phyloP scores from a whole-genome alignment of 2,113 vertebrate species.

The Aythya baeri region DNA sequence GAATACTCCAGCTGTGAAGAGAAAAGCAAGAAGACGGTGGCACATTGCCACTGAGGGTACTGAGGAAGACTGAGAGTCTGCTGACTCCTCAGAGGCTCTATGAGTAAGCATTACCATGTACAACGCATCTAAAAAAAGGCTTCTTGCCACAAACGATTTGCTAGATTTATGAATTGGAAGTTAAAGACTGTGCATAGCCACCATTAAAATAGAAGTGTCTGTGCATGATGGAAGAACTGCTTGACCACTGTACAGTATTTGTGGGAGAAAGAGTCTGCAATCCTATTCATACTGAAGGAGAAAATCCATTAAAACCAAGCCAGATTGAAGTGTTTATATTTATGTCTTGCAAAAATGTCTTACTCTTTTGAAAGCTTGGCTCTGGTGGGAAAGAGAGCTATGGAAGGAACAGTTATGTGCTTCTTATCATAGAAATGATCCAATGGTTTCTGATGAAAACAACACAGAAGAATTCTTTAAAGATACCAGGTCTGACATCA shows the following conservation, averaged over 20 bases:
- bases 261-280: background rate
- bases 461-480: background rate
- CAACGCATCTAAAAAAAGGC: background rate
- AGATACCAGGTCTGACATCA: background rate
- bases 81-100: background rate
- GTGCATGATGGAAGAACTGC: background rate
- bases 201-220: background rate
- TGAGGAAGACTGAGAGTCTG: background rate
- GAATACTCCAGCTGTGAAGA: background rate
- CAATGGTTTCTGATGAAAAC: background rate
- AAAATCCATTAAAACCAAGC: background rate
- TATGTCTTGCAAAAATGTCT: conserved; percentile 6
- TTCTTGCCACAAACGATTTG: background rate
- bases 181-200: background rate
- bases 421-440: conserved; percentile 33
- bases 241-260: background rate
- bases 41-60: background rate
- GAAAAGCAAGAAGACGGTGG: background rate
- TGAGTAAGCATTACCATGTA: background rate
- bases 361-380: background rate
- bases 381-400: conserved; percentile 14
- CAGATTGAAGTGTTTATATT: background rate
- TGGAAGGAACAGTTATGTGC: conserved; percentile 16
- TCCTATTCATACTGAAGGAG: background rate
- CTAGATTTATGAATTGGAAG: background rate